Evolutionary conservation across 2,797 vertebrate species (phyloP).

Genomic region (Gobionotothen gibberifrons): DNA sequence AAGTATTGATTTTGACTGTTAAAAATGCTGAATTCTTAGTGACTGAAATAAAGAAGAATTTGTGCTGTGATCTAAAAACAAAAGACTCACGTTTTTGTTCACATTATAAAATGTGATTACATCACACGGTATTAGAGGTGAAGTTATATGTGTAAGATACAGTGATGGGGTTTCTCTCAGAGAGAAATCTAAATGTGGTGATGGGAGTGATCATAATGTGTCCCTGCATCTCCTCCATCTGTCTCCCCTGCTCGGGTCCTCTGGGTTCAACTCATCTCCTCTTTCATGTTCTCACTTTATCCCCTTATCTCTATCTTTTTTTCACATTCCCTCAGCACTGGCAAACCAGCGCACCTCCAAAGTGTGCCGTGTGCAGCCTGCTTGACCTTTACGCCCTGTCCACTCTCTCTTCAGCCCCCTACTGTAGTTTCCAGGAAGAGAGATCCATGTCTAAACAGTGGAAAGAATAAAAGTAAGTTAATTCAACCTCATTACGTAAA

Average conservation of each 20-base stretch:
- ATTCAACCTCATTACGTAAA: slow-evolving; percentile 60
- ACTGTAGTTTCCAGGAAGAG: slow-evolving; percentile 49
- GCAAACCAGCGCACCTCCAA: slow-evolving; percentile 15
- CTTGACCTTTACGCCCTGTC: slow-evolving; percentile 20
- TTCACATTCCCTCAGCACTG: slow-evolving; percentile 8
- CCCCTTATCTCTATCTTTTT: neutral
- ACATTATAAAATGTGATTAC: neutral
- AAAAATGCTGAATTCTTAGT: neutral
- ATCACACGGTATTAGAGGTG: neutral
- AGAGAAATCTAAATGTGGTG: neutral
- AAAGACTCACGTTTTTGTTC: neutral
- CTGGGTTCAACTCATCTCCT: slow-evolving; percentile 10
- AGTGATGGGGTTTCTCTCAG: neutral
- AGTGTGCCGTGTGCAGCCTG: slow-evolving; percentile 23
- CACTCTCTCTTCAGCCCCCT: slow-evolving; percentile 28
- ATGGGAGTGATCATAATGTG: slow-evolving; percentile 4
- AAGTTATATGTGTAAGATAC: too few species aligned
- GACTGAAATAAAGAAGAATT: neutral
- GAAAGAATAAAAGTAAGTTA: slow-evolving; percentile 65
- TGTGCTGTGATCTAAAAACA: neutral
- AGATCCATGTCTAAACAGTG: slow-evolving; percentile 68
- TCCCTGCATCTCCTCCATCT: slow-evolving; percentile 2
- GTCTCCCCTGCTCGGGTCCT: neutral
- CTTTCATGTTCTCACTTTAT: neutral
- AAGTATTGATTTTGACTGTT: neutral